Conservation (phyloP, 1,140 invertebrate genomes). For the Schlechtendalia chinensis region DNA sequence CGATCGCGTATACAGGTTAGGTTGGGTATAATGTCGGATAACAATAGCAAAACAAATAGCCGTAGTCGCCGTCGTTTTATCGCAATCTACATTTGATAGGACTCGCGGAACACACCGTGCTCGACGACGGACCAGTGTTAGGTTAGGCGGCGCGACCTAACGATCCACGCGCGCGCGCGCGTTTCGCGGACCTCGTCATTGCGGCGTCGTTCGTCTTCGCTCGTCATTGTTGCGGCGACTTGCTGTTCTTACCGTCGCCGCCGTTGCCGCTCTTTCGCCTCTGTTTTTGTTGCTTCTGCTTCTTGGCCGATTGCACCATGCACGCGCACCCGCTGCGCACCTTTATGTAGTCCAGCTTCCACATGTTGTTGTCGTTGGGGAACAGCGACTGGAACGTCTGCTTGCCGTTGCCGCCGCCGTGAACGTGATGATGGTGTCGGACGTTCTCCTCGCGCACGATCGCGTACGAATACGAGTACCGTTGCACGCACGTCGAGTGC, state of each 20-base stretch:
- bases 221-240: not conserved
- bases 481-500: conserved; percentile 75
- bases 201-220: conserved; percentile 5
- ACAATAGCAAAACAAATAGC: too few relatives aligned
- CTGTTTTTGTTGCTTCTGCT: conserved; percentile 56
- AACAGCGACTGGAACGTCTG: conserved; percentile 59
- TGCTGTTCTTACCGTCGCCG: not conserved
- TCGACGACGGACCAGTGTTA: not conserved
- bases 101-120: conserved; percentile 43
- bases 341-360: conserved; percentile 76
- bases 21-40: too few relatives aligned
- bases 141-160: not conserved
- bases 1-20: too few relatives aligned
- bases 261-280: conserved; percentile 36
- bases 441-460: conserved; percentile 63
- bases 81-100: not conserved
- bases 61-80: too few relatives aligned
- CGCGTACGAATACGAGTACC: conserved; percentile 82
- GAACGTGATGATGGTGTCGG: conserved; percentile 56
- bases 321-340: conserved; percentile 80
- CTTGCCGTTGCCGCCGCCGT: conserved; percentile 56
- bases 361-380: conserved; percentile 58
- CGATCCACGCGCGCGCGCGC: too few relatives aligned
- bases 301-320: conserved; percentile 62
- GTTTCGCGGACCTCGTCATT: too few relatives aligned